Base-by-base conservation (phyloP, 2,113 vertebrate species). In the Pterocles gutturalis region DNA sequence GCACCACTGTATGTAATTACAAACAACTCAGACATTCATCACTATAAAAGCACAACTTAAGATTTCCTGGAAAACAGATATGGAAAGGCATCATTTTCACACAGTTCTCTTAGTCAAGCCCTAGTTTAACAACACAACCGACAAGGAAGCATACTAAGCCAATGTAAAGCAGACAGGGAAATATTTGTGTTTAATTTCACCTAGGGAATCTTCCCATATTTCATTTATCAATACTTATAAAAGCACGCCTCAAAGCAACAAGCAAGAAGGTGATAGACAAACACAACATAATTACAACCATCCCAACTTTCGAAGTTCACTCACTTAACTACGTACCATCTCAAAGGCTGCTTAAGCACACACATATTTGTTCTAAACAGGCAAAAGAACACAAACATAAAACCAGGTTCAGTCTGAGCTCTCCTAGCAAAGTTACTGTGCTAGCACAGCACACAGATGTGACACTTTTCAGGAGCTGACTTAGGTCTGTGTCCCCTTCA, bases 371-470 rank as follows among this genome's bases (percentile, higher is more conserved):
- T 31, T 22, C 34, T 9, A 34, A 41, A 43, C 0, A 15, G 48
- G n/a, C 0, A 15, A 33, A 36, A 80, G 28, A 11, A 7, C 48
- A 34, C 5, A 17, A 36, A 28, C 1, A 0, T 2, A 7, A 31
- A 21, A 17, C 12, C 33, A 26, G 31, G 11, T 28, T 75, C n/a
- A n/a, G n/a, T n/a, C 26, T 13, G 62, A 69, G 58, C 31, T 36
- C 11, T 64, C 54, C 69, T 49, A 1, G 4, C 31, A 4, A 14
- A 51, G 45, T 29, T 24, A 17, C 0, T 17, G 2, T 1, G 0
- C 24, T 38, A 15, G n/a, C 2, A 0, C 7, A 25, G 62, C 69
- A 36, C 1, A 0, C n/a, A 19, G 31, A 11, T 14, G 43, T 4
- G 65, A 34, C 1, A 1, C 12, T 29, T 46, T 45, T 57, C 33